Base-by-base conservation (phyloP, 2,888 invertebrate genomes). In the Drosophila fulvimacula region DNA sequence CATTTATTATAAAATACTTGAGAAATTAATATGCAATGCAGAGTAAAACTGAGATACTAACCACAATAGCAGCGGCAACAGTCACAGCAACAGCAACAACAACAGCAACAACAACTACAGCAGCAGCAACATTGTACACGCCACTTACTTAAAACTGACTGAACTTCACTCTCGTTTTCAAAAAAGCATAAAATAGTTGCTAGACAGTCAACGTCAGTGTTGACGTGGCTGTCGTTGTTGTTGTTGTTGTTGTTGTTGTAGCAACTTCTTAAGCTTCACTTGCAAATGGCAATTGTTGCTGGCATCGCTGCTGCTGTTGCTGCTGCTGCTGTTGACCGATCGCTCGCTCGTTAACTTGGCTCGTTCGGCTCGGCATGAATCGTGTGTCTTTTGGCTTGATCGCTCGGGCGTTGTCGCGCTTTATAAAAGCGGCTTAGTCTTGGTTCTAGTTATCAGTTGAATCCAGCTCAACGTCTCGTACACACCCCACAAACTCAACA, bases 371-470 rank as follows among this genome's bases (percentile, higher is more conserved):
- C 36, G 27, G 46, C 10, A 62, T 46, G 56, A 60, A 60, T 69
- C 70, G 72, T 76, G 79, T 76, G 71, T 61, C 67, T 69, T 73
- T 52, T 51, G 73, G 66, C 73, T 69, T 38, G 58, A 51, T 42
- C 64, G 72, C 48, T 90, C 92, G 92, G 92, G 92, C 91, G 92
- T 91, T 92, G 92, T 89, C 92, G 84, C 53, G 87, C 90, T 92
- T 92, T 92, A 92, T 92, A 92, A 90, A 92, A 92, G 91, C 89
- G 88, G 91, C 89, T 90, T 90, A 91, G 92, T 91, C 91, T 92
- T 89, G 90, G 91, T 92, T 92, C 92, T 92, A 92, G 92, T 92
- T 92, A 93, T 92, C 93, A 93, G 92, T 93, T 92, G 91, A 88
- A 86, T 91, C 81, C 89, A 91, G 91, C 90, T 91, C 90, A 90